These are phyloP conservation scores for Zootermopsis nevadensis DNA, from an alignment of 2,888 invertebrate genomes.

Conservation along the genomic window DNA sequence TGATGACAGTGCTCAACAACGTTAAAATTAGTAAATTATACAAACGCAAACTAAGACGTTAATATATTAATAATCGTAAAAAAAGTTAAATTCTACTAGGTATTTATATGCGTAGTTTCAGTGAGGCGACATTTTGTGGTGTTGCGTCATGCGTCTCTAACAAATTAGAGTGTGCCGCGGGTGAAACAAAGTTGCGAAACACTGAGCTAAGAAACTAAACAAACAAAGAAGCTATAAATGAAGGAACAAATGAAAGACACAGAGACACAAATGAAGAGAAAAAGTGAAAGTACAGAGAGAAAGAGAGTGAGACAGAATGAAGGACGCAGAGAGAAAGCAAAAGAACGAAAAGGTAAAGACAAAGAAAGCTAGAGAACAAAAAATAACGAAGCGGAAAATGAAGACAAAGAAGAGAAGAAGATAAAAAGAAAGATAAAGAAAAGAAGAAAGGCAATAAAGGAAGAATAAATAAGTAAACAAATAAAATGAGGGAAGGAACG, in stretches of 20 bases:
- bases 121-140: no score
- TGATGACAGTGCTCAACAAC: no score
- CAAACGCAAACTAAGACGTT: no score
- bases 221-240: no score
- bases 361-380: background rate
- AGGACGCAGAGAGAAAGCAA: background rate
- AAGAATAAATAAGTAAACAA: background rate
- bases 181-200: no score
- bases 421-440: background rate
- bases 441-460: background rate
- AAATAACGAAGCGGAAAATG: background rate
- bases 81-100: no score
- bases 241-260: background rate
- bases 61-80: no score
- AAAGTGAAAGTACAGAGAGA: background rate
- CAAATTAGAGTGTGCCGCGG: no score
- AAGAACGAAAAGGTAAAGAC: background rate
- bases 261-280: background rate
- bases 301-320: background rate
- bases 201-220: no score
- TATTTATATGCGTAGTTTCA: no score
- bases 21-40: no score
- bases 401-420: background rate
- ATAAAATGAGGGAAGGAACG: background rate
- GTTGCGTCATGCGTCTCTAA: no score